Evolutionary conservation across 2,113 vertebrate species (phyloP).

Genomic region (Nibea coibor): DNA sequence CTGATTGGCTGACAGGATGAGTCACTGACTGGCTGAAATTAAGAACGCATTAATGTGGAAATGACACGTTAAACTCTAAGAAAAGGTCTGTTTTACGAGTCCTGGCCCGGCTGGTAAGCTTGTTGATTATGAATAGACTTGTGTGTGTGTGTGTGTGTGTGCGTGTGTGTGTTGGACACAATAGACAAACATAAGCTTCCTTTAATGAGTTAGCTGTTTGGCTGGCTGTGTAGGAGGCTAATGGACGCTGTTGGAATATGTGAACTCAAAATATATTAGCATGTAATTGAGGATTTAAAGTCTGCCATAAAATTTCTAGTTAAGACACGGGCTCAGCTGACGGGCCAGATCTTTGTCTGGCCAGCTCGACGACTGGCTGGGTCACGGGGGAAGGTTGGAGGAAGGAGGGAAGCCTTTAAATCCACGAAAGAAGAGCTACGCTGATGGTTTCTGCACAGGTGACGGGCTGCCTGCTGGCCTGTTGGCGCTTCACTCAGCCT

Average conservation of each 20-base stretch:
- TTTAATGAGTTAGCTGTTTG: not conserved
- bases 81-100: not conserved
- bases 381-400: not conserved
- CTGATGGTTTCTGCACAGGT: conserved; percentile 5
- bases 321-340: not conserved
- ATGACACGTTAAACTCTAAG: conserved; percentile 21
- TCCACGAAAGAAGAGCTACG: not conserved
- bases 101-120: not conserved
- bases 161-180: not conserved
- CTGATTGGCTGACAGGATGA: conserved; percentile 36
- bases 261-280: conserved; percentile 8
- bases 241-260: conserved; percentile 6
- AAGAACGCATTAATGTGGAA: conserved; percentile 33
- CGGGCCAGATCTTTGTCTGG: not conserved
- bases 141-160: too few species aligned
- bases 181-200: not conserved
- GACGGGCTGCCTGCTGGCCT: conserved; percentile 9
- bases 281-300: conserved; percentile 8
- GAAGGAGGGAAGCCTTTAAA: not conserved
- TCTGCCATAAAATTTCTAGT: not conserved
- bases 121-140: not conserved
- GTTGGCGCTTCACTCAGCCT: not conserved
- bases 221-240: not conserved
- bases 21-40: conserved; percentile 35
- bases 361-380: not conserved